Conservation (phyloP, 1,140 invertebrate genomes). For the Drosophila sproati region DNA sequence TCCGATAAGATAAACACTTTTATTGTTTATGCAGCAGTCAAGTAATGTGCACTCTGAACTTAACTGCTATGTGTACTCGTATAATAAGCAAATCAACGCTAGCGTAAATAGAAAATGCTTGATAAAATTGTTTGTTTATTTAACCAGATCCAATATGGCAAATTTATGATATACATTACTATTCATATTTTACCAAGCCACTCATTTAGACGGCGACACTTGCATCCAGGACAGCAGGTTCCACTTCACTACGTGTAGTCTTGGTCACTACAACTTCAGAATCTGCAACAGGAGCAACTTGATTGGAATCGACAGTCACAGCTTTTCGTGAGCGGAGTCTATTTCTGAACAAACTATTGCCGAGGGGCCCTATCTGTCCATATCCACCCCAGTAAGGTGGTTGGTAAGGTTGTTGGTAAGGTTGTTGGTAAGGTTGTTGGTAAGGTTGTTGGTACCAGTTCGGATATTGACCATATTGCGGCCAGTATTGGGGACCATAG, state of each 20-base stretch:
- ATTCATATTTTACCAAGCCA: not conserved
- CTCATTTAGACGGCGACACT: conserved; percentile 20
- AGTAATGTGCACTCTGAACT: not conserved
- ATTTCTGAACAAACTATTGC: not conserved
- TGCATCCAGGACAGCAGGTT: not conserved
- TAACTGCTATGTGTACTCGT: not conserved
- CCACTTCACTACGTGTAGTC: not conserved
- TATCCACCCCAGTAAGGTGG: conserved; percentile 32
- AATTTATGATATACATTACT: not conserved
- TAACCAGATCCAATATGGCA: conserved; percentile 20
- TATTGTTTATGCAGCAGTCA: conserved; percentile 16
- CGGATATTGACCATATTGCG: not conserved
- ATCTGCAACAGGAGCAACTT: not conserved
- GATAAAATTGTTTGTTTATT: conserved; percentile 32
- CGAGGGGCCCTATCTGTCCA: not conserved
- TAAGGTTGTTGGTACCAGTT: conserved; percentile 2
- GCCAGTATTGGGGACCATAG: conserved; percentile 23
- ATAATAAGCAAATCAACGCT: not conserved
- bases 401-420: conserved; percentile 1
- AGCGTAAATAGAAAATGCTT: not conserved
- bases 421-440: conserved; percentile 9
- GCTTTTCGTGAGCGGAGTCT: not conserved
- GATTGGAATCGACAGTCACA: not conserved
- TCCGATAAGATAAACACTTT: conserved; percentile 38
- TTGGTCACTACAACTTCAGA: too few species aligned